Conservation (phyloP, 2,797 vertebrate genomes). For the Characodon lateralis region DNA sequence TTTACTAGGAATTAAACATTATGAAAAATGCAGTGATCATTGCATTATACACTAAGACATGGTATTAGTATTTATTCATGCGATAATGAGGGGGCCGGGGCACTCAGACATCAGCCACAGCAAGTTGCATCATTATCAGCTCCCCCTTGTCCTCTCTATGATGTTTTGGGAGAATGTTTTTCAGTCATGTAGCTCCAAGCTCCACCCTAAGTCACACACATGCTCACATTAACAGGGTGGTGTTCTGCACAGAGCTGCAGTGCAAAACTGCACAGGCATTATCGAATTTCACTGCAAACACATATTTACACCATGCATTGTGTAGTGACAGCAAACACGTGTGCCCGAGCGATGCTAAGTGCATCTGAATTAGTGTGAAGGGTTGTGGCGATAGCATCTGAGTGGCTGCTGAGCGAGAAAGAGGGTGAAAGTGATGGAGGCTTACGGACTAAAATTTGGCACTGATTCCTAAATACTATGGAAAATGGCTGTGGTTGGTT, state of each 20-base stretch:
- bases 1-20: conserved; percentile 35
- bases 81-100: conserved; percentile 23
- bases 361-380: conserved; percentile 73
- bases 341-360: conserved; percentile 67
- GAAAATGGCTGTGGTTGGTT: conserved; percentile 46
- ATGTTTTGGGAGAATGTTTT: conserved; percentile 68
- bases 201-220: conserved; percentile 35
- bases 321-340: conserved; percentile 70
- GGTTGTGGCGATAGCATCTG: conserved; percentile 69
- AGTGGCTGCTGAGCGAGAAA: conserved; percentile 48
- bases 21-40: conserved; percentile 42
- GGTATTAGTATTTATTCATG: conserved; percentile 26
- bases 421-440: conserved; percentile 33
- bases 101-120: conserved; percentile 69
- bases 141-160: conserved; percentile 76
- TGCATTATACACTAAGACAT: conserved; percentile 37
- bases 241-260: conserved; percentile 47
- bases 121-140: conserved; percentile 69
- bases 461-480: conserved; percentile 47
- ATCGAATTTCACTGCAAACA: conserved; percentile 75
- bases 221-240: conserved; percentile 24
- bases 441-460: conserved; percentile 40
- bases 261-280: conserved; percentile 59
- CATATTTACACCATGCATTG: conserved; percentile 73
- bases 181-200: conserved; percentile 60